A percentile compares a stretch with the other conserved stretches of the same genome.
These are phyloP conservation scores for Agrochola lychnidis DNA, from an alignment of 2,888 invertebrate genomes.

Conservation along the genomic window DNA sequence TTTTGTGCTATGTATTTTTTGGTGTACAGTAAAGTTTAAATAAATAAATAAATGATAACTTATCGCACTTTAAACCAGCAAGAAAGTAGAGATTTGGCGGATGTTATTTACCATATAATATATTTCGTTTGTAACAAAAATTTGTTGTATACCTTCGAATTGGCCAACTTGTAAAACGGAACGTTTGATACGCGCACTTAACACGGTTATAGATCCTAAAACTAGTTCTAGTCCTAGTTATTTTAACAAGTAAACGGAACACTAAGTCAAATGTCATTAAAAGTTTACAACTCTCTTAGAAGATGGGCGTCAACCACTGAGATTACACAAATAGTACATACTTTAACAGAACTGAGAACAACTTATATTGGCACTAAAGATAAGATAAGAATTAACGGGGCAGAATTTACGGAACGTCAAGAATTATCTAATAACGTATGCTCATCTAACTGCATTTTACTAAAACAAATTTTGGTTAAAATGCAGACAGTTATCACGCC, in stretches of 20 bases:
- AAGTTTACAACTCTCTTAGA: conserved; percentile 10
- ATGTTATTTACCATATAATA: no score
- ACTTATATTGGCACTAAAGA: background rate
- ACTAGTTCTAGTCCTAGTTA: background rate
- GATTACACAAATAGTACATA: background rate
- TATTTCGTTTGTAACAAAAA: background rate
- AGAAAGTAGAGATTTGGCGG: background rate
- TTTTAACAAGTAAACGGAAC: background rate
- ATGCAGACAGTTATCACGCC: background rate
- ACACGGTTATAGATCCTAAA: background rate
- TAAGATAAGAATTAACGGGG: background rate
- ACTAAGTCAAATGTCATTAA: conserved; percentile 14
- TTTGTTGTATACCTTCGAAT: background rate
- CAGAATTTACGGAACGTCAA: background rate
- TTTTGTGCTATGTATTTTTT: no score
- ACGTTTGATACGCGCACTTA: background rate
- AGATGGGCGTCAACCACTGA: background rate
- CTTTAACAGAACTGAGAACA: background rate
- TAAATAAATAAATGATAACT: no score
- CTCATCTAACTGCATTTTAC: background rate
- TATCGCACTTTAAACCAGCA: background rate
- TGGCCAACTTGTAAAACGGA: background rate
- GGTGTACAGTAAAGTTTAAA: no score
- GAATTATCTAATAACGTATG: background rate
- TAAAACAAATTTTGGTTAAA: background rate